Conservation (phyloP, 2,888 invertebrate species). For the Ectobius pallidus region DNA sequence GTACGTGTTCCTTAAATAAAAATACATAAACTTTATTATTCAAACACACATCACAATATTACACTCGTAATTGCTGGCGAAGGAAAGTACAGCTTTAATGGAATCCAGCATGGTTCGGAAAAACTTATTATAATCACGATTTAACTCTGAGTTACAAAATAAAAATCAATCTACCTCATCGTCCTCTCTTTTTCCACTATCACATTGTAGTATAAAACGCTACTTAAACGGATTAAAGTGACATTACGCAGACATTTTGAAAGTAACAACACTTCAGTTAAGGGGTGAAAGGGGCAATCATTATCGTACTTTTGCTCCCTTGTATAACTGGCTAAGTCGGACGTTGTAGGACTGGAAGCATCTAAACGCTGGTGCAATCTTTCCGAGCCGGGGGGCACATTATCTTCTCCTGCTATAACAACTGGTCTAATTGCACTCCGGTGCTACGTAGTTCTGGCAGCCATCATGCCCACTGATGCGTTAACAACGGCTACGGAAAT, state of each 20-base stretch:
- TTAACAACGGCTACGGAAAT: slow-evolving; percentile 8
- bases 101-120: too few species aligned
- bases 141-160: too few species aligned
- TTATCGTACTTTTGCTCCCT: neutral
- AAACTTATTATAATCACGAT: too few species aligned
- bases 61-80: too few species aligned
- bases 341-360: neutral
- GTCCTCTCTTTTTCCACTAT: too few species aligned
- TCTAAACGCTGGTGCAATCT: slow-evolving; percentile 5
- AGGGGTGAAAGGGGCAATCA: neutral
- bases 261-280: neutral
- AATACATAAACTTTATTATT: too few species aligned
- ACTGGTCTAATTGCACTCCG: slow-evolving; percentile 8
- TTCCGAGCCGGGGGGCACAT: slow-evolving; percentile 10
- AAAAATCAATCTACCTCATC: too few species aligned
- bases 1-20: too few species aligned
- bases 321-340: neutral
- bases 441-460: neutral
- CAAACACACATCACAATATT: too few species aligned
- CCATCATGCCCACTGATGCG: slow-evolving; percentile 25
- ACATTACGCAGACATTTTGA: neutral
- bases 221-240: neutral
- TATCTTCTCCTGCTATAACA: neutral
- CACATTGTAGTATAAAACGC: too few species aligned
- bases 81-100: too few species aligned